phyloP scores from a whole-genome alignment of 2,888 invertebrate genomes.

The Drosophila borealis region DNA sequence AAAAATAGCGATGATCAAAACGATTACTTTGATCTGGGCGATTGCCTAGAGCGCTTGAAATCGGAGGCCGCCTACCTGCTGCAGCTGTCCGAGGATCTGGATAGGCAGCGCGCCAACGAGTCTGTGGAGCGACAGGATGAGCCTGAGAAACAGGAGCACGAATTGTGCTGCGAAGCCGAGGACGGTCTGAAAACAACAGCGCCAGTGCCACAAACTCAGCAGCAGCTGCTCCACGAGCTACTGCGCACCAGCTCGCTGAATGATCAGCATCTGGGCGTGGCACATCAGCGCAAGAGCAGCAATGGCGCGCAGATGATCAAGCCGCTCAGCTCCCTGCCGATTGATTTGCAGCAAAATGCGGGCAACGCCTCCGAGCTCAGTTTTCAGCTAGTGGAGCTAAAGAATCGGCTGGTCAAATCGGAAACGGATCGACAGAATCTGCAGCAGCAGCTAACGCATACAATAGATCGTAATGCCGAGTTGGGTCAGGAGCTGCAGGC shows the following conservation, averaged over 20 bases:
- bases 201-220: slow-evolving; percentile 39
- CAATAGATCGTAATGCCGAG: slow-evolving; percentile 87
- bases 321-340: slow-evolving; percentile 79
- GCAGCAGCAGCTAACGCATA: slow-evolving; percentile 87
- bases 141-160: slow-evolving; percentile 70
- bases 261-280: slow-evolving; percentile 76
- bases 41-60: slow-evolving; percentile 88
- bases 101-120: slow-evolving; percentile 61
- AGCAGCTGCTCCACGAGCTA: slow-evolving; percentile 68
- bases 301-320: slow-evolving; percentile 53
- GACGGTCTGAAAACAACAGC: slow-evolving; percentile 70
- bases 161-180: slow-evolving; percentile 73
- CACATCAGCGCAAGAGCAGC: slow-evolving; percentile 54
- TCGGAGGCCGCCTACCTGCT: slow-evolving; percentile 90
- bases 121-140: slow-evolving; percentile 72
- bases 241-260: slow-evolving; percentile 82
- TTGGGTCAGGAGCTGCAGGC: slow-evolving; percentile 86
- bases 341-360: slow-evolving; percentile 79
- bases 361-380: slow-evolving; percentile 84
- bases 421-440: slow-evolving; percentile 85
- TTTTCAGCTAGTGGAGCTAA: slow-evolving; percentile 87
- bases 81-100: slow-evolving; percentile 86
- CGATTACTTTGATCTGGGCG: slow-evolving; percentile 87
- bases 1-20: slow-evolving; percentile 85
- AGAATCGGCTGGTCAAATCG: slow-evolving; percentile 84